Base-by-base conservation (phyloP, 2,797 vertebrate genomes). In the Mastacembelus armatus region DNA sequence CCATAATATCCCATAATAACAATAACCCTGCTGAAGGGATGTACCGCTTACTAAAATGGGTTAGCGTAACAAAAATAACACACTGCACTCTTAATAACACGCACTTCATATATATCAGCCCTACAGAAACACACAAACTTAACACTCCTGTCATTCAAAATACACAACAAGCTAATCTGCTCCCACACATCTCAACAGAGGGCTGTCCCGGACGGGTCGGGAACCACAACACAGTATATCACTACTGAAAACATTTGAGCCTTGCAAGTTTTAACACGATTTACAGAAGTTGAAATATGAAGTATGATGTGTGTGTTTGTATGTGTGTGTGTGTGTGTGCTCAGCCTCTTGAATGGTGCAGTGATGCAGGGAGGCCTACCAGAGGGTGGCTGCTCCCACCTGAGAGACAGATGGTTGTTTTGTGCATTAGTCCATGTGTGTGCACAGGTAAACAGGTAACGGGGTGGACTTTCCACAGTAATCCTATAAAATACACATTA, bases 361-460 rank as follows among this genome's bases (percentile, higher is more conserved):
- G 59, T 57, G 69, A 82, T 84, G 79, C 47, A 15, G 51, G 38
- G 65, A 81, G 67, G 70, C 68, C 67, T 58, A 61, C 9, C 61
- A 75, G 42, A 63, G 58, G 60, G 60, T 14, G 9, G 71, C 50
- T 55, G 73, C 57, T 75, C 66, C 74, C 77, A 90, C 77, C 85
- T 88, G 88, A 90, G 43, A 52, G 55, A 38, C 85, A 89, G 78
- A 84, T 89, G 83, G 87, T 67, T n/a, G 18, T 47, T 47, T 15
- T 15, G 44, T 52, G 62, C 54, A 32, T 55, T 70, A 2, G 27
- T 67, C 19, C 48, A 35, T 66, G 49, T 57, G 54, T 57, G 36
- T 40, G n/a, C 26, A 36, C 19, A 14, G 24, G 48, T 10, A 57
- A 48, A 67, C 24, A 36, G 24, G 2, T 51, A 27, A 48, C n/a